A percentile compares a stretch with the other conserved stretches of the same genome.
Conservation (phyloP, 2,113 vertebrate species). For the Epinephelus fuscoguttatus region DNA sequence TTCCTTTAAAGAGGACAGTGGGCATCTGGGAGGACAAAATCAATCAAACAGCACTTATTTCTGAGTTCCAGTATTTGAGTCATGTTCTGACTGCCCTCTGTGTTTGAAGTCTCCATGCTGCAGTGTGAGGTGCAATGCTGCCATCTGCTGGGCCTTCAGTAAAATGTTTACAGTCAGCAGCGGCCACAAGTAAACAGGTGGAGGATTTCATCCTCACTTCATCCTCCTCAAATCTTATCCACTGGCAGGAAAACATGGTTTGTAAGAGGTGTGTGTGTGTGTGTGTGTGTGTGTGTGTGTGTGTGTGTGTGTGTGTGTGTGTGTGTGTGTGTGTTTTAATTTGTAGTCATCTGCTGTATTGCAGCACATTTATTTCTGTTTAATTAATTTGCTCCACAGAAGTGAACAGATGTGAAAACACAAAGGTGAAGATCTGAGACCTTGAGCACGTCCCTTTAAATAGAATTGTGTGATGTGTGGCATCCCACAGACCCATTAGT, state of each 20-base stretch:
- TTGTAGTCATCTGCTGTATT: no score
- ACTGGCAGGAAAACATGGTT: background rate
- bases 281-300: no score
- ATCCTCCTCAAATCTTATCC: background rate
- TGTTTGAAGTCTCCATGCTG: background rate
- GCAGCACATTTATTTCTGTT: background rate
- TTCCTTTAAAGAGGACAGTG: background rate
- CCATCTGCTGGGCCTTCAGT: slow-evolving; percentile 72
- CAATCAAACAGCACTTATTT: background rate
- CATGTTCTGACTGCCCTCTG: background rate
- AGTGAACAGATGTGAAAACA: background rate
- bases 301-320: no score
- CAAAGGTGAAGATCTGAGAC: background rate
- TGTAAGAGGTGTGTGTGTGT: no score
- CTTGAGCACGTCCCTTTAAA: background rate
- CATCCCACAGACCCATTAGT: background rate
- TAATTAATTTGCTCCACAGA: background rate
- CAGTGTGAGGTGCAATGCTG: slow-evolving; percentile 62
- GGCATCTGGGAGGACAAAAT: background rate
- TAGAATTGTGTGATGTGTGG: background rate
- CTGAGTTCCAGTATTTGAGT: background rate
- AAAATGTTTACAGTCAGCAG: background rate
- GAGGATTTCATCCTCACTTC: background rate
- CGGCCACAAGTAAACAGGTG: background rate
- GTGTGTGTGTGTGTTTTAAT: no score